phyloP scores from a whole-genome alignment of 2,113 vertebrate species.

The Crotalus horridus region DNA sequence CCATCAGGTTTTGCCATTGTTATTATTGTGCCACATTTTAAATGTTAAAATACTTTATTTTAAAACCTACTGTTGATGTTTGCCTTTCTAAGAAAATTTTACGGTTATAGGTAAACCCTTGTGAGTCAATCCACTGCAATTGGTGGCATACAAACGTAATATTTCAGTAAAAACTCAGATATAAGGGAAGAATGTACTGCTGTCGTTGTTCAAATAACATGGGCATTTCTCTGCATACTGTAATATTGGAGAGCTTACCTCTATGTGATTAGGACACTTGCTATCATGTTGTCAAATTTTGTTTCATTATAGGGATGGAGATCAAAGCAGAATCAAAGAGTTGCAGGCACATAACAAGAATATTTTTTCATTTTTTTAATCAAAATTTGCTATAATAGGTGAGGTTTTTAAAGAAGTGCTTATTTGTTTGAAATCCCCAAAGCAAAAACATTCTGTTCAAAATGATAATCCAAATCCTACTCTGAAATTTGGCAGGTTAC shows the following conservation, averaged over 20 bases:
- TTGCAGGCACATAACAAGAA: neutral
- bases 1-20: neutral
- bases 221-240: neutral
- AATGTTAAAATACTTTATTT: neutral
- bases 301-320: neutral
- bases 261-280: neutral
- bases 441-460: neutral
- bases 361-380: neutral
- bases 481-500: neutral
- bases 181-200: neutral
- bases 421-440: neutral
- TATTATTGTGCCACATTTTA: neutral
- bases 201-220: neutral
- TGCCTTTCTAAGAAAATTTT: neutral
- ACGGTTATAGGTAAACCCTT: neutral
- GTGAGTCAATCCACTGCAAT: neutral
- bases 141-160: neutral
- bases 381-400: neutral
- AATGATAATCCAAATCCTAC: neutral
- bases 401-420: neutral
- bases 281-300: neutral
- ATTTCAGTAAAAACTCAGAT: neutral
- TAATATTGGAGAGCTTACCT: slow-evolving; percentile 51
- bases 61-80: neutral
- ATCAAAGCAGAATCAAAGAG: neutral